These are phyloP conservation scores for Ceratothoa steindachneri DNA, from an alignment of 2,888 invertebrate genomes.

Conservation along the genomic window DNA sequence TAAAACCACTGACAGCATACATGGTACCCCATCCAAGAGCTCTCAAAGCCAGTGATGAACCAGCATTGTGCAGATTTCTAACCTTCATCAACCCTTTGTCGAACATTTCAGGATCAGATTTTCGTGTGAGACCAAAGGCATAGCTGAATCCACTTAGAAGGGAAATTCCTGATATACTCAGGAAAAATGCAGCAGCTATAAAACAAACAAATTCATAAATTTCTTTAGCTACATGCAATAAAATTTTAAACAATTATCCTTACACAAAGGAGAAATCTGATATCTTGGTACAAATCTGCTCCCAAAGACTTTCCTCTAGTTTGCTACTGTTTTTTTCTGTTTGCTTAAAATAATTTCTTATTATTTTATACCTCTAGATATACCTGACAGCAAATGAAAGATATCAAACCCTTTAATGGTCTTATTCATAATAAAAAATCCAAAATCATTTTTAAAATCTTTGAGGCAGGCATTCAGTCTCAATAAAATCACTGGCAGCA, in stretches of 20 bases:
- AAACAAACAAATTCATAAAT: background rate
- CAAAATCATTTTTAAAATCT: background rate
- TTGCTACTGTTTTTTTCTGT: too few relatives aligned
- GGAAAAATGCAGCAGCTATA: background rate
- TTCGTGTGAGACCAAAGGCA: background rate
- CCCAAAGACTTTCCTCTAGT: too few relatives aligned
- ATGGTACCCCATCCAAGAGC: slow-evolving; percentile 84
- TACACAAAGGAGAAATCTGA: too few relatives aligned
- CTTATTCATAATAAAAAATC: background rate
- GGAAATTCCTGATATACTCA: background rate
- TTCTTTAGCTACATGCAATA: background rate
- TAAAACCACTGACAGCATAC: slow-evolving; percentile 80
- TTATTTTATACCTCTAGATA: too few relatives aligned
- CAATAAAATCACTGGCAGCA: too few relatives aligned
- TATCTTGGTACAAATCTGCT: too few relatives aligned
- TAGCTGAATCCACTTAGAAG: background rate
- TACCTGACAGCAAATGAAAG: too few relatives aligned
- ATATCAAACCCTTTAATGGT: too few relatives aligned
- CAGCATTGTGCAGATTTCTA: slow-evolving; percentile 64
- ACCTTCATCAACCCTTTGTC: slow-evolving; percentile 54
- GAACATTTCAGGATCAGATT: slow-evolving; percentile 13
- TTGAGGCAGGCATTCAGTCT: too few relatives aligned
- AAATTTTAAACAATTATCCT: too few relatives aligned
- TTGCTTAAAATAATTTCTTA: too few relatives aligned
- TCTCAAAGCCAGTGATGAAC: slow-evolving; percentile 70